Conservation (phyloP, 37 sponge, comb jelly and placozoan genomes). For the Chondrosia reniformis region DNA sequence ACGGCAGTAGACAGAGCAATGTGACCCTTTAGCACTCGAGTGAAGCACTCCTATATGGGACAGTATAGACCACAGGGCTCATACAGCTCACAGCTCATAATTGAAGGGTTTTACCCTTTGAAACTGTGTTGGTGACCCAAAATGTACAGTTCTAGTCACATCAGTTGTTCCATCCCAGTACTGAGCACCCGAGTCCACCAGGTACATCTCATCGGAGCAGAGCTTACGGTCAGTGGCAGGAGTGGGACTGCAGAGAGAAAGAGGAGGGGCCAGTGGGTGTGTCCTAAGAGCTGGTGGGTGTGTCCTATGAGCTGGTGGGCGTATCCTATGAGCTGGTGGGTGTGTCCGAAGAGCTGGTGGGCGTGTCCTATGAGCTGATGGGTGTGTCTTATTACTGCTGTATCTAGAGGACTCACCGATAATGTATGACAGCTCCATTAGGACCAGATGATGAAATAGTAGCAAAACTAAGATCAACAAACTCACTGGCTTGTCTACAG, state of each 20-base stretch:
- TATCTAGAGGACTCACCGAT: conserved; percentile 65
- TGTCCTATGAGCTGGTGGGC: too few relatives aligned
- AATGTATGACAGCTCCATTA: conserved; percentile 95
- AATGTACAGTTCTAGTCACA: conserved; percentile 88
- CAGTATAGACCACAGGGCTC: background rate
- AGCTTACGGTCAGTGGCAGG: conserved; percentile 55
- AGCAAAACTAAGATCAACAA: conserved; percentile 84
- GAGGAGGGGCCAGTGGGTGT: background rate
- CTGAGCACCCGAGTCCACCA: conserved; percentile 96
- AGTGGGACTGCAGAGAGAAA: conserved; percentile 29
- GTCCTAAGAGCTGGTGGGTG: too few relatives aligned
- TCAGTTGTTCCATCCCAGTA: conserved; percentile 98
- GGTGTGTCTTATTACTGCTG: too few relatives aligned
- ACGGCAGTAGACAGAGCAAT: conserved; percentile 77
- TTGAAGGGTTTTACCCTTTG: conserved; percentile 40
- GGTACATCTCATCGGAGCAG: conserved; percentile 75
- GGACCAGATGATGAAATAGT: conserved; percentile 95
- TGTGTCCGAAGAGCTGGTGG: too few relatives aligned
- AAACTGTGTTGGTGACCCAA: conserved; percentile 78
- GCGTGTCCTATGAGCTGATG: too few relatives aligned
- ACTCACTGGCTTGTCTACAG: conserved; percentile 43
- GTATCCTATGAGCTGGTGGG: too few relatives aligned
- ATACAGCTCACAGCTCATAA: background rate
- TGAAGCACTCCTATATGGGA: conserved; percentile 81
- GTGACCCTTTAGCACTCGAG: conserved; percentile 93